Evolutionary conservation across 37 sponge, comb jelly and placozoan genomes (phyloP), one percentile per base, ranked within the genome.

Genomic region (Mnemiopsis leidyi): DNA sequence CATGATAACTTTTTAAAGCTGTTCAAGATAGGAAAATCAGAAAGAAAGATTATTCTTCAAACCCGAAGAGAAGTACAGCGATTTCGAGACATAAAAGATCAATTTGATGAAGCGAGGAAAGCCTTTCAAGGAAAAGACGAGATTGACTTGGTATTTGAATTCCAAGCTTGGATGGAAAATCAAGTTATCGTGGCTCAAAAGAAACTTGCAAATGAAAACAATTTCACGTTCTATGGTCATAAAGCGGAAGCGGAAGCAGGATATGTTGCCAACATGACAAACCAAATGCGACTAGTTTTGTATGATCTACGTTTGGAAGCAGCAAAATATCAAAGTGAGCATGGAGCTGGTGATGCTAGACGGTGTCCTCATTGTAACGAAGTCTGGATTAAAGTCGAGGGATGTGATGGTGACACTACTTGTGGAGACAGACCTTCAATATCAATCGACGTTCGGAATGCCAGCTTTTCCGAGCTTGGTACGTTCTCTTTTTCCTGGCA

Each of bases 341-440:
- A 79, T 79, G 82, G 82, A 33, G 82, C 29, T 31, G 82, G 35
- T 3, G 36, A 79, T 33, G 82, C 82, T 3, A 79, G 82, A 35
- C 82, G 29, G 32, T 79, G 82, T 31, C 32, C 82, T 31, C 21
- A 79, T 36, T 79, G 82, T 32, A 31, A 79, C 20, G 33, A 33
- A 79, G 82, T 79, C 1, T 79, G 82, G 82, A 79, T 32, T 13
- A 79, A 79, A 35, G 38, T 79, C 1, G 82, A 31, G 21, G 82
- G 82, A 36, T 79, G 82, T 79, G 36, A 1, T 5, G 82, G 82
- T 35, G 35, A 13, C 20, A 79, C 82, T 0, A 79, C 82, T 20
- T 79, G 82, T 79, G 82, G 82, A 33, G 32, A 79, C 2, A 31
- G 21, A 9, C 5, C 21, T 1, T 23, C 3, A 18, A 32, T 33